Percentiles rank a stretch among this genome's conserved stretches.
phyloP scores from a whole-genome alignment of 2,113 vertebrate genomes.

The Sigmodon hispidus region DNA sequence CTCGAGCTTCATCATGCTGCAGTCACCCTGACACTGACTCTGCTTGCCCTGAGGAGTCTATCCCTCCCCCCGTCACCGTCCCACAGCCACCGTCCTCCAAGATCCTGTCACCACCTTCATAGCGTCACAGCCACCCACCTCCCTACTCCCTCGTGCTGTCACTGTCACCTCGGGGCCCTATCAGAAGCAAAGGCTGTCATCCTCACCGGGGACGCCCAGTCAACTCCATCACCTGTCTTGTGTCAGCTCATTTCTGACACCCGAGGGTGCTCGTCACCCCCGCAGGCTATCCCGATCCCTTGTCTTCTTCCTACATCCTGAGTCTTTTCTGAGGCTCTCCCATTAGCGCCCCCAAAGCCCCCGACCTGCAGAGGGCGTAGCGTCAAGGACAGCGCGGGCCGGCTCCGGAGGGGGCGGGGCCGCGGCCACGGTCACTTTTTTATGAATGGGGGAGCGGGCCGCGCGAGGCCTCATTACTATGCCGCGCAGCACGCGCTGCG shows the following conservation, averaged over 20 bases:
- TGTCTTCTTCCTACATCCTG: background rate
- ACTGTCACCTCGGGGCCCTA: conserved; percentile 44
- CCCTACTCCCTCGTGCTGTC: conserved; percentile 47
- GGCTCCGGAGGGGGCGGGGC: conserved; percentile 57
- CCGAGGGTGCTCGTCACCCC: conserved; percentile 12
- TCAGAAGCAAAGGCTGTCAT: conserved; percentile 31
- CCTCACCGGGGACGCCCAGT: conserved; percentile 46
- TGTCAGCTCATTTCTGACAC: background rate
- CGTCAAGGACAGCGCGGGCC: conserved; percentile 71
- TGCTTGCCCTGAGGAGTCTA: background rate
- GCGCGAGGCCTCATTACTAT: conserved; percentile 74
- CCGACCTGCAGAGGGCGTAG: conserved; percentile 72
- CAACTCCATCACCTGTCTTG: conserved; percentile 27
- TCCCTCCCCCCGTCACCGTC: background rate
- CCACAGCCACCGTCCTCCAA: conserved; percentile 48
- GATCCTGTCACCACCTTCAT: conserved; percentile 51
- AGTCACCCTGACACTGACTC: conserved; percentile 13
- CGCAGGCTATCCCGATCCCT: background rate
- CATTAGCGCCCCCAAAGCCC: background rate
- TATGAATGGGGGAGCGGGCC: conserved; percentile 84
- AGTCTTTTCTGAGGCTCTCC: background rate
- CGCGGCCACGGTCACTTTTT: conserved; percentile 76
- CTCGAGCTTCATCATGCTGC: background rate
- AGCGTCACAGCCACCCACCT: conserved; percentile 62
- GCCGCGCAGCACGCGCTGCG: conserved; percentile 72